Evolutionary conservation across 2,797 vertebrate species (phyloP).

Genomic region (Buceros bicornis): DNA sequence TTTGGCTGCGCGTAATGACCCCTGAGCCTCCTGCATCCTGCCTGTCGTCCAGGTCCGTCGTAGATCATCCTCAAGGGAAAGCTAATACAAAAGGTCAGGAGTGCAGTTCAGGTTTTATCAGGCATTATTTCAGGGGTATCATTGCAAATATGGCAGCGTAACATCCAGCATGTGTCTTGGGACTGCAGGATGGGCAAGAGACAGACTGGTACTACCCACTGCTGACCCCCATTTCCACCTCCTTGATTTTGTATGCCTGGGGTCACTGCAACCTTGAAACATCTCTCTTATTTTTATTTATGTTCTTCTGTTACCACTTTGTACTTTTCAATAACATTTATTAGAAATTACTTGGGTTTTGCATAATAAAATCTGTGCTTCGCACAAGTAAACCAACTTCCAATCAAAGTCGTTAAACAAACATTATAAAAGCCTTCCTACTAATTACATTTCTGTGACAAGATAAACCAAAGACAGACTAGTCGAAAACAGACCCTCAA

Average conservation of each 20-base stretch:
- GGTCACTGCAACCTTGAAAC: background rate
- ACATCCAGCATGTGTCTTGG: background rate
- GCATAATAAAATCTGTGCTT: background rate
- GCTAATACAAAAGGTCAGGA: background rate
- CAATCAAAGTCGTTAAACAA: background rate
- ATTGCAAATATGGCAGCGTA: background rate
- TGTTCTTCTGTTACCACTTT: background rate
- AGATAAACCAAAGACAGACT: background rate
- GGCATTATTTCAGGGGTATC: background rate
- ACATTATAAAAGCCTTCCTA: background rate
- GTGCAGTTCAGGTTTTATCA: background rate
- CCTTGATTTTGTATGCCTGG: background rate
- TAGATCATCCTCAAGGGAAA: background rate
- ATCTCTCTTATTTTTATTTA: background rate
- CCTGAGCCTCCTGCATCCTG: fast-evolving
- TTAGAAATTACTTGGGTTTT: background rate
- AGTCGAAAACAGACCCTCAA: background rate
- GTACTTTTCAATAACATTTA: background rate
- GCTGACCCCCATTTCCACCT: background rate
- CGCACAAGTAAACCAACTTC: background rate
- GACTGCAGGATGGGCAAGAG: background rate
- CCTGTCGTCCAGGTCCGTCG: background rate
- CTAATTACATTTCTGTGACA: background rate
- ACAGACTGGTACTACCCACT: background rate
- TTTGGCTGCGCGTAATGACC: fast-evolving